Evolutionary conservation across 1,140 invertebrate genomes (phyloP), one percentile per base, ranked within the genome.

Genomic region (Formica selysi): DNA sequence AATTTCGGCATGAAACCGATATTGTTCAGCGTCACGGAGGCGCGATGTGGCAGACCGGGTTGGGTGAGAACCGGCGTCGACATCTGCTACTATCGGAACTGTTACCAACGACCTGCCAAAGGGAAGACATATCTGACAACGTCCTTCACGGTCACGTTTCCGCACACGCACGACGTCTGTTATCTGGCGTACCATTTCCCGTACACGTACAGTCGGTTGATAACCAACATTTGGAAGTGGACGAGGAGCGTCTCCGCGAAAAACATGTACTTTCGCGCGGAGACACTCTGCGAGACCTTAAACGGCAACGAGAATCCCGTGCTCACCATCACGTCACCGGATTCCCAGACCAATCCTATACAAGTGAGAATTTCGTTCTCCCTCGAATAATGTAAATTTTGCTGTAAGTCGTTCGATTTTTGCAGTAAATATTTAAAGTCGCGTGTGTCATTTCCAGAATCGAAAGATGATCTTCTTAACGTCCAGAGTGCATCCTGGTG

Each of bases 141-240:
- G 16, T 97, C 97, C 4, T 99, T 99, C 94, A 97, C 96, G 19
- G 95, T 99, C n/a, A 96, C 95, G 32, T 99, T 99, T 93, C 96
- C 96, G 16, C 97, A 98, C 94, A 94, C 95, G 38, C 96, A 97
- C 87, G 98, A 99, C 93, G 96, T 98, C 26, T 98, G 97, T 92
- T 99, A 99, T 93, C 93, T 99, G 73, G 98, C 98, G 1, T 99
- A 98, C 93, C 98, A 99, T 94, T 98, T 97, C 93, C 98, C 98
- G 0, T 99, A 98, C 93, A 98, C 98, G 0, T 99, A 98, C 93
- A 97, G 97, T 13, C 96, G 96, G 91, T 94, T 99, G 87, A 95
- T 97, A 96, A 96, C 96, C 7, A 96, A 96, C 85, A 96, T 98
- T 32, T 97, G 96, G 95, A 96, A 96, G 73, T 96, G 96, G 96